phyloP scores from a whole-genome alignment of 2,113 vertebrate genomes.

The Myotis yumanensis region DNA sequence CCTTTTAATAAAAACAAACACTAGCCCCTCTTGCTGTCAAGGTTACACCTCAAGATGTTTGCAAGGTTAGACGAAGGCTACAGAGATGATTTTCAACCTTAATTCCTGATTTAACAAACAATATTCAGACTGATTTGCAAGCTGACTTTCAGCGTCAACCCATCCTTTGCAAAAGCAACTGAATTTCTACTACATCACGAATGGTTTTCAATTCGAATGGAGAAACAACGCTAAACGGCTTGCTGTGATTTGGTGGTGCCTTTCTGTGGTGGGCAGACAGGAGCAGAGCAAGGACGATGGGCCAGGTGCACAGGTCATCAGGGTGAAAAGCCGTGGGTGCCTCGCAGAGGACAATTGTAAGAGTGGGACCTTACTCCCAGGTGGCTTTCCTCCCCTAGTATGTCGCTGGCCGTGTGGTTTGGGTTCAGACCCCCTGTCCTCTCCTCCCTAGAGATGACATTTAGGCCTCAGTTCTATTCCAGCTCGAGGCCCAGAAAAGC shows the following conservation, averaged over 20 bases:
- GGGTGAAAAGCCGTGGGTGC: no score
- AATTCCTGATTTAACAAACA: constrained; percentile 31
- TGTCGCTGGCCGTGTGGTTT: no score
- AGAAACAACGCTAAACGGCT: neutral
- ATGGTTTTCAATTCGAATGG: neutral
- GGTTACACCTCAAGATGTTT: constrained; percentile 39
- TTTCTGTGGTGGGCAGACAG: neutral
- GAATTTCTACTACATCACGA: no score
- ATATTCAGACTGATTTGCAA: neutral
- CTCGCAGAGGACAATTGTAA: no score
- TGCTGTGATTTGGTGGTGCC: neutral
- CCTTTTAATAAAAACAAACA: constrained; percentile 78
- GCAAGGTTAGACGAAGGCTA: constrained; percentile 43
- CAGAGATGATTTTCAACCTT: constrained; percentile 56
- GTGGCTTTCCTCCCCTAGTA: no score
- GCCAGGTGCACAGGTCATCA: no score
- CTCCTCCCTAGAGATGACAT: no score
- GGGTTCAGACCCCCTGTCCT: no score
- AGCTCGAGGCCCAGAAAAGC: no score
- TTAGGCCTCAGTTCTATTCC: no score
- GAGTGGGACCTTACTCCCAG: no score
- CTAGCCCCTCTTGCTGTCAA: constrained; percentile 29
- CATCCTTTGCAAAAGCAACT: neutral
- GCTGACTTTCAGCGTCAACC: neutral
- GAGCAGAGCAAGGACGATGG: no score